phyloP scores from a whole-genome alignment of 2,888 invertebrate genomes.

The Odontocerum albicorne region DNA sequence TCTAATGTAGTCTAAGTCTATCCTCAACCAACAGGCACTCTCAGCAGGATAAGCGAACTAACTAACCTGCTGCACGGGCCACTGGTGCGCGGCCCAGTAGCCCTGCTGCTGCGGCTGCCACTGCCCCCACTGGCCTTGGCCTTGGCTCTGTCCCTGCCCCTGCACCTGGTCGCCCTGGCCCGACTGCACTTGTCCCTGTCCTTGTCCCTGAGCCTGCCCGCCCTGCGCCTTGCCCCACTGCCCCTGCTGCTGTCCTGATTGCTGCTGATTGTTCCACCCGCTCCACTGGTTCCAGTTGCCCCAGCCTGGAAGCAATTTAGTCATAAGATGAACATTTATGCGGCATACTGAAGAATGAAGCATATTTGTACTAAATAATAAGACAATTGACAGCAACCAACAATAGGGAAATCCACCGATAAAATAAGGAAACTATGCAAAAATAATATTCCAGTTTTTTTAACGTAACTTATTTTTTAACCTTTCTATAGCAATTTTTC shows the following conservation, averaged over 20 bases:
- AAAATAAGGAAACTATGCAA: too few species aligned
- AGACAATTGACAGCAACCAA: too few species aligned
- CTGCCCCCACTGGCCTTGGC: constrained; percentile 28
- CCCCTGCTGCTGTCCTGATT: constrained; percentile 12
- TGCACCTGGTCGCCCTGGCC: constrained; percentile 16
- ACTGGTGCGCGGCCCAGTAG: constrained; percentile 24
- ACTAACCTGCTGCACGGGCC: constrained; percentile 23
- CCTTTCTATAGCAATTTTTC: too few species aligned
- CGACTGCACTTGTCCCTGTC: constrained; percentile 12
- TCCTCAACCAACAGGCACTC: too few species aligned
- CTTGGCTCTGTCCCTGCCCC: constrained; percentile 9
- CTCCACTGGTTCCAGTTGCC: constrained; percentile 52
- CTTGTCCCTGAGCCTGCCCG: constrained; percentile 6
- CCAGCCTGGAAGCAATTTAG: constrained; percentile 1
- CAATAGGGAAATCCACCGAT: too few species aligned
- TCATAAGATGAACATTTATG: too few species aligned
- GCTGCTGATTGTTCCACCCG: constrained; percentile 42
- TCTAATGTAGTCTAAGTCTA: too few species aligned
- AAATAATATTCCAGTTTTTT: too few species aligned
- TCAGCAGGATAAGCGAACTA: too few species aligned
- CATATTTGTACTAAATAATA: too few species aligned
- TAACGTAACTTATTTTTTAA: too few species aligned
- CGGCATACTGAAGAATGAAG: too few species aligned
- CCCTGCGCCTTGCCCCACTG: constrained; percentile 22
- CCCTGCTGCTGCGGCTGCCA: constrained; percentile 24